A percentile compares a stretch with the other conserved stretches of the same genome.
phyloP scores from a whole-genome alignment of 2,888 invertebrate species.

The Ennomos erosarius region DNA sequence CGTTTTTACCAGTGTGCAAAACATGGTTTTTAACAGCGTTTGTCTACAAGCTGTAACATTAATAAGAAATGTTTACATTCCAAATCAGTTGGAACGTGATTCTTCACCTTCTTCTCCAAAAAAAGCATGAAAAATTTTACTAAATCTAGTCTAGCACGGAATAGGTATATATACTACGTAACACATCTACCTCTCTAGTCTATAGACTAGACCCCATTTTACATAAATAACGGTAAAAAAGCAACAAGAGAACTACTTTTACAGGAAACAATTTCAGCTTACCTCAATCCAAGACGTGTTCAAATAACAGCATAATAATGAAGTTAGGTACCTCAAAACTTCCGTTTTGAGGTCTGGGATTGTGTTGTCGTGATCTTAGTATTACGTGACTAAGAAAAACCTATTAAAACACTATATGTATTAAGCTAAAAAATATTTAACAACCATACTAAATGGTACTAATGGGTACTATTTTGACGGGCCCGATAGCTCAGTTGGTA shows the following conservation, averaged over 20 bases:
- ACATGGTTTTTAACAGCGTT: conserved; percentile 2
- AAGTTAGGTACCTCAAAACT: conserved; percentile 56
- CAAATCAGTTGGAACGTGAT: conserved; percentile 24
- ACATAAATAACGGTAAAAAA: conserved; percentile 3
- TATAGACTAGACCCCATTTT: no score
- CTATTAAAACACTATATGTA: conserved; percentile 54
- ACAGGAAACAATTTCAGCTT: conserved; percentile 47
- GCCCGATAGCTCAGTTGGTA: no score
- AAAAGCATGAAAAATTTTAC: no score
- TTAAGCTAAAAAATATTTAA: conserved; percentile 30
- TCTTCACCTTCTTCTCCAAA: conserved; percentile 5
- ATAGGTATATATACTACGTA: no score
- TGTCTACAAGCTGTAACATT: conserved; percentile 12
- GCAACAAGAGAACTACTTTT: conserved; percentile 33
- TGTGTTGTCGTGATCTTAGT: conserved; percentile 70
- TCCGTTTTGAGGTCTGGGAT: conserved; percentile 48
- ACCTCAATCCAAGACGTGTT: conserved; percentile 45
- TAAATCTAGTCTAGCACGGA: no score
- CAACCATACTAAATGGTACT: no score
- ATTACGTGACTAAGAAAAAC: conserved; percentile 66
- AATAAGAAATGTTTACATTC: conserved; percentile 28
- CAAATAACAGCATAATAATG: conserved; percentile 61
- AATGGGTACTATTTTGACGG: no score
- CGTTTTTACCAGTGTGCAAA: conserved; percentile 13
- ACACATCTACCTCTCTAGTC: no score